Percentiles rank a stretch among this genome's conserved stretches.
phyloP scores from a whole-genome alignment of 2,113 vertebrate genomes.

The Cromileptes altivelis region DNA sequence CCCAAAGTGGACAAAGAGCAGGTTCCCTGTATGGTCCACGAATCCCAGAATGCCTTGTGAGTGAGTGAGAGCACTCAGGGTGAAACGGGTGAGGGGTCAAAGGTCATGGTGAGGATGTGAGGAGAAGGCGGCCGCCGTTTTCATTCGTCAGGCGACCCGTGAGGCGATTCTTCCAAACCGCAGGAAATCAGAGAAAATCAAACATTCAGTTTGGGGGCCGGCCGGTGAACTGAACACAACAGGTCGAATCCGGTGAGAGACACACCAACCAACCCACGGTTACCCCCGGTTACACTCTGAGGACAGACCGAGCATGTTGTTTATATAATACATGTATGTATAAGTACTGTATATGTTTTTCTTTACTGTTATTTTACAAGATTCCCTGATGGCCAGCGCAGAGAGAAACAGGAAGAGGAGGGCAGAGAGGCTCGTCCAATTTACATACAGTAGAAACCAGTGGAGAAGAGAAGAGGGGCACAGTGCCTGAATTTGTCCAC shows the following conservation, averaged over 20 bases:
- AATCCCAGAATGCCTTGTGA: slow-evolving; percentile 63
- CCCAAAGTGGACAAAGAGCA: slow-evolving; percentile 42
- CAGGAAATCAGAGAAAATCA: slow-evolving; percentile 26
- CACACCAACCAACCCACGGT: slow-evolving; percentile 19
- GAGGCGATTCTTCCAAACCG: slow-evolving; percentile 23
- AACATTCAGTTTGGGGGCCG: slow-evolving; percentile 46
- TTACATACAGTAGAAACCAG: slow-evolving; percentile 64
- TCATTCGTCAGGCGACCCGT: neutral
- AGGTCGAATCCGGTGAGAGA: slow-evolving; percentile 15
- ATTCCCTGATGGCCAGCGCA: slow-evolving; percentile 82
- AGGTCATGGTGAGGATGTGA: neutral
- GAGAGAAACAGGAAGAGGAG: slow-evolving; percentile 51
- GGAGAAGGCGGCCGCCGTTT: slow-evolving; percentile 17
- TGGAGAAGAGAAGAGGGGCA: slow-evolving; percentile 34
- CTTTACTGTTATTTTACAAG: slow-evolving; percentile 77
- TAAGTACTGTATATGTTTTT: slow-evolving; percentile 67
- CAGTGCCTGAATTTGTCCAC: slow-evolving; percentile 73
- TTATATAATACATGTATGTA: slow-evolving; percentile 70
- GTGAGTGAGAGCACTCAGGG: slow-evolving; percentile 22
- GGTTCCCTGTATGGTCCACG: slow-evolving; percentile 51
- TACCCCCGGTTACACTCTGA: slow-evolving; percentile 37
- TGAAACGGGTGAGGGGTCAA: neutral
- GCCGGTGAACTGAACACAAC: slow-evolving; percentile 50
- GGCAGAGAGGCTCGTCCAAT: slow-evolving; percentile 34
- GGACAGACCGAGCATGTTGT: slow-evolving; percentile 32